A percentile compares a stretch with the other conserved stretches of the same genome.
These are phyloP conservation scores for Diplodus puntazzo DNA, from an alignment of 2,797 vertebrate genomes.

Conservation along the genomic window DNA sequence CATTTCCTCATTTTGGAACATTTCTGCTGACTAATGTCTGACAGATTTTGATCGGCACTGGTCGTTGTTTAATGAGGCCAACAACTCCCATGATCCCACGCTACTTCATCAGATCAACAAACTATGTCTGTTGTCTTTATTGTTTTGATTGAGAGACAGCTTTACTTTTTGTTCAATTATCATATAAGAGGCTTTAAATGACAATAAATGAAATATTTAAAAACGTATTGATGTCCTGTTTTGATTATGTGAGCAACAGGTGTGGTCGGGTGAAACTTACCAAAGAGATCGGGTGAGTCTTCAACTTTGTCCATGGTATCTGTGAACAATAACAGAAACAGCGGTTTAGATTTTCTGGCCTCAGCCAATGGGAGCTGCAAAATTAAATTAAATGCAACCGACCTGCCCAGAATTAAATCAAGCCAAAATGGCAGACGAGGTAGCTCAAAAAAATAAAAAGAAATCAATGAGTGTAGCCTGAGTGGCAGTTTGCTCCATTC, in stretches of 20 bases:
- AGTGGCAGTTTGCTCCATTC: conserved; percentile 39
- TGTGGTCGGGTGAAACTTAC: conserved; percentile 82
- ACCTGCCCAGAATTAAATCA: conserved; percentile 20
- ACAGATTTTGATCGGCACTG: too few species aligned
- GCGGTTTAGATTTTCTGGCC: background rate
- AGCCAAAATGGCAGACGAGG: conserved; percentile 2
- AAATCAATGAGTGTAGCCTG: conserved; percentile 42
- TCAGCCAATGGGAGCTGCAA: background rate
- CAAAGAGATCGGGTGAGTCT: conserved; percentile 96
- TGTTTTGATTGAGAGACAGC: too few species aligned
- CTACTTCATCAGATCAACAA: too few species aligned
- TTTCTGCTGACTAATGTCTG: too few species aligned
- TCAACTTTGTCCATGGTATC: conserved; percentile 99
- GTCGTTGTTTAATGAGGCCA: too few species aligned
- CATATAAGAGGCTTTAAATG: background rate
- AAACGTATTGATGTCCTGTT: background rate
- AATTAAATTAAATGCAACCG: conserved; percentile 32
- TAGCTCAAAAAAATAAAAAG: background rate
- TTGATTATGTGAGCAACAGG: background rate
- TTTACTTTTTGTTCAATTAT: background rate
- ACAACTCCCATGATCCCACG: too few species aligned
- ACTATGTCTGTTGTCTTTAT: too few species aligned
- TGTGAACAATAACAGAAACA: conserved; percentile 71
- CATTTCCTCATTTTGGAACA: too few species aligned
- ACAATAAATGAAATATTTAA: background rate